Conservation (phyloP, 2,888 invertebrate species). For the Phlogophora meticulosa region DNA sequence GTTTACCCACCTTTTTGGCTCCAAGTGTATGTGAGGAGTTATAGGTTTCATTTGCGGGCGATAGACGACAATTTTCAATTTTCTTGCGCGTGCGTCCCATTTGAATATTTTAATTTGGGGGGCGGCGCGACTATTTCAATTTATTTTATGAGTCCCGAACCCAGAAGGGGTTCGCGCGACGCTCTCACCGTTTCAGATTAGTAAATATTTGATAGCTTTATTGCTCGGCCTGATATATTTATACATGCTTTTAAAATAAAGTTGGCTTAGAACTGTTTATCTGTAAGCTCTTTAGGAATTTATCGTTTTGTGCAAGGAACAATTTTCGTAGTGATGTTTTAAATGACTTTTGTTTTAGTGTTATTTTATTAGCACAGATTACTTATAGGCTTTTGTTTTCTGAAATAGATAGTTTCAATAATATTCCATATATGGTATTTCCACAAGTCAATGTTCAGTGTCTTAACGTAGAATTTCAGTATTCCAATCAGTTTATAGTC, state of each 20-base stretch:
- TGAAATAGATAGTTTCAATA: neutral
- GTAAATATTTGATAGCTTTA: conserved; percentile 91
- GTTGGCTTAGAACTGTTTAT: conserved; percentile 61
- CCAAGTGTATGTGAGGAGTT: conserved; percentile 87
- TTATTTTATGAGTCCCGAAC: conserved; percentile 90
- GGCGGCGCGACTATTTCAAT: conserved; percentile 91
- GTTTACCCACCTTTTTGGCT: conserved; percentile 72
- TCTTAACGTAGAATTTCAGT: neutral
- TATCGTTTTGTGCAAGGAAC: conserved; percentile 21
- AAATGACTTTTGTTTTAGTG: conserved; percentile 1
- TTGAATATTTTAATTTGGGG: conserved; percentile 92
- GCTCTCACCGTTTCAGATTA: conserved; percentile 89
- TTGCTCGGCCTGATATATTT: conserved; percentile 89
- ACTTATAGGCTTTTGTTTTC: neutral
- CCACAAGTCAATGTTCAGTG: neutral
- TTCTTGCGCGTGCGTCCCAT: conserved; percentile 92
- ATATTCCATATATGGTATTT: neutral
- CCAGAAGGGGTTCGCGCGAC: conserved; percentile 89
- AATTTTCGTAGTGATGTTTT: conserved; percentile 17
- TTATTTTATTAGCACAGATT: neutral
- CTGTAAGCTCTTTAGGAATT: conserved; percentile 21
- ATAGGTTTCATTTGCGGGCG: conserved; percentile 91
- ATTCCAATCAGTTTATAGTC: conserved; percentile 2
- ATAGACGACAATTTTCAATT: conserved; percentile 92
- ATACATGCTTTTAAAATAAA: conserved; percentile 85